Evolutionary conservation across 2,888 invertebrate genomes (phyloP).

Genomic region (Asteroscopus sphinx): DNA sequence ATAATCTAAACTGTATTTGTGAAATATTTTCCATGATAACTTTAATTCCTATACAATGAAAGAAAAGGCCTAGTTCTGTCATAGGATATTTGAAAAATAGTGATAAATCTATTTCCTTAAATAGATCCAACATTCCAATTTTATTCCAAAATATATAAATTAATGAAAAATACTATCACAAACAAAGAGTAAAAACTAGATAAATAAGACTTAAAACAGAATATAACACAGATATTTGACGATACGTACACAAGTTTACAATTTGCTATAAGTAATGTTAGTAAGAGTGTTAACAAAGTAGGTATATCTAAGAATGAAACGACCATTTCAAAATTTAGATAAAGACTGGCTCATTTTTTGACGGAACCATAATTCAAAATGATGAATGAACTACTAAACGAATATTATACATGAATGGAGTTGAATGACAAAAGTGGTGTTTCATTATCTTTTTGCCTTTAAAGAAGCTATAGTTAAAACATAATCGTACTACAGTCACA

Average conservation of each 20-base stretch:
- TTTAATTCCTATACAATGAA: background rate
- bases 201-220: constrained; percentile 73
- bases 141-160: too few species aligned
- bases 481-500: background rate
- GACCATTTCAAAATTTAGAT: background rate
- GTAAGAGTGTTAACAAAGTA: constrained; percentile 50
- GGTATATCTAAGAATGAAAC: constrained; percentile 5
- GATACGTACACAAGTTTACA: constrained; percentile 73
- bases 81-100: background rate
- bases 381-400: constrained; percentile 9
- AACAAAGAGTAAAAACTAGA: constrained; percentile 45
- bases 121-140: too few species aligned
- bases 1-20: constrained; percentile 30
- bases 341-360: constrained; percentile 18
- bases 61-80: background rate
- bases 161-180: constrained; percentile 32
- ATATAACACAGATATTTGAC: constrained; percentile 86
- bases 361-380: background rate
- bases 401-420: background rate
- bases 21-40: constrained; percentile 23
- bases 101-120: background rate
- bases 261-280: constrained; percentile 41
- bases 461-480: background rate
- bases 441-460: background rate
- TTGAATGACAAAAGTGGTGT: background rate